Percentiles rank a stretch among this genome's conserved stretches.
phyloP scores from a whole-genome alignment of 2,113 vertebrate genomes.

The Hoplias malabaricus region DNA sequence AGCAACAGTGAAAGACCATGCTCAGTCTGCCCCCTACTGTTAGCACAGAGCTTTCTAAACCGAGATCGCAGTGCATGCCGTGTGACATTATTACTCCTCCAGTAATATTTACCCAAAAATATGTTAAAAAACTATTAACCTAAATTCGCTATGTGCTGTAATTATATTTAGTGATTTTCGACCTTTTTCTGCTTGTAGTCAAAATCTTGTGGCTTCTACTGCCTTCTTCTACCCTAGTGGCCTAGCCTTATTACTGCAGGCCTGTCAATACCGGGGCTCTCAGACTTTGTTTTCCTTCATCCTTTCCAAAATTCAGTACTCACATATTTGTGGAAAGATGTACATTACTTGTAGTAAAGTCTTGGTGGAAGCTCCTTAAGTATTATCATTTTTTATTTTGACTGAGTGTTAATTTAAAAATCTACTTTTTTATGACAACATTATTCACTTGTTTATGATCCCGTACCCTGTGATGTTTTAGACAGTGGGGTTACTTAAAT shows the following conservation, averaged over 20 bases:
- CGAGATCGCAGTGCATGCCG: no score
- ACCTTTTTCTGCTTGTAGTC: background rate
- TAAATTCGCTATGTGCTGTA: background rate
- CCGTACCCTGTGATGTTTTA: no score
- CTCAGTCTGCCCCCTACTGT: conserved; percentile 56
- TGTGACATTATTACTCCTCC: no score
- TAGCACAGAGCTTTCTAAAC: background rate
- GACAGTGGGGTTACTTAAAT: no score
- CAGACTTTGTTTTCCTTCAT: background rate
- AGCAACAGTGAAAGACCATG: conserved; percentile 49
- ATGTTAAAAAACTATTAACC: background rate
- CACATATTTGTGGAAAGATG: no score
- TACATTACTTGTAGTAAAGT: no score
- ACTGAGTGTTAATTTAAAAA: no score
- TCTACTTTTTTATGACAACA: no score
- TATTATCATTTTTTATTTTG: no score
- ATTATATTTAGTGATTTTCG: background rate
- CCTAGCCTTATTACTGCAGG: background rate
- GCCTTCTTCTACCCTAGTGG: conserved; percentile 62
- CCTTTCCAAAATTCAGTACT: no score
- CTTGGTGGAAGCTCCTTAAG: no score
- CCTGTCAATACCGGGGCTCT: background rate
- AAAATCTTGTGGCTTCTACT: conserved; percentile 44
- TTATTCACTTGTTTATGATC: no score
- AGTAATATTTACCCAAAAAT: background rate